Base-by-base conservation (phyloP, 2,888 invertebrate species). In the Drosophila siamana region DNA sequence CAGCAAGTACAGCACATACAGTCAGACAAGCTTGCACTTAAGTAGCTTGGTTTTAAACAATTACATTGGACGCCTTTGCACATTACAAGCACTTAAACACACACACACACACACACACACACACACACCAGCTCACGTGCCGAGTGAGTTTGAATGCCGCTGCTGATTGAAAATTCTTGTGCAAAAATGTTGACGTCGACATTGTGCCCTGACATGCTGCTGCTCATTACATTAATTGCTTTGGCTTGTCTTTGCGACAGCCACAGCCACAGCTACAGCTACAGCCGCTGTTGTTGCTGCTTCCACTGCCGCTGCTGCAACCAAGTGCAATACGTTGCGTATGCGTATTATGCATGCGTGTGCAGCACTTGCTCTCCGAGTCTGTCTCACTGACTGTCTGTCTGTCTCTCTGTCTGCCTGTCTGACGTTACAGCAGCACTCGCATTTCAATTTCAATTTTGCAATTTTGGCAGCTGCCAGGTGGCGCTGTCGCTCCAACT, bases 391-490 rank as follows among this genome's bases (percentile, higher is more conserved):
- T n/a, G n/a, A n/a, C n/a, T n/a, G n/a, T n/a, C n/a, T n/a, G n/a
- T n/a, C n/a, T n/a, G n/a, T n/a, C n/a, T n/a, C n/a, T n/a, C n/a
- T n/a, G n/a, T n/a, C n/a, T n/a, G n/a, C n/a, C n/a, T n/a, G 48
- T 56, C 69, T 68, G 70, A 44, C 44, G 9, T 38, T 60, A 62
- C 57, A 70, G 70, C 88, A 86, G 76, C 86, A 88, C 76, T 85
- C 86, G 85, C 88, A 85, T 88, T 88, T 88, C 85, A 85, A 85
- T 85, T 88, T 89, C 89, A 88, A 89, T 87, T 89, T 88, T 86
- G 80, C 90, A 88, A 88, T 85, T 89, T 89, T 89, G 89, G 89
- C 89, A 89, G 85, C 83, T 89, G 90, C 90, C 90, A 89, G 89
- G 89, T 89, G 90, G 83, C 90, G 73, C 84, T 89, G 88, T 80